These are phyloP conservation scores for Camptogramma bilineatum DNA, from an alignment of 2,888 invertebrate genomes.

Conservation along the genomic window DNA sequence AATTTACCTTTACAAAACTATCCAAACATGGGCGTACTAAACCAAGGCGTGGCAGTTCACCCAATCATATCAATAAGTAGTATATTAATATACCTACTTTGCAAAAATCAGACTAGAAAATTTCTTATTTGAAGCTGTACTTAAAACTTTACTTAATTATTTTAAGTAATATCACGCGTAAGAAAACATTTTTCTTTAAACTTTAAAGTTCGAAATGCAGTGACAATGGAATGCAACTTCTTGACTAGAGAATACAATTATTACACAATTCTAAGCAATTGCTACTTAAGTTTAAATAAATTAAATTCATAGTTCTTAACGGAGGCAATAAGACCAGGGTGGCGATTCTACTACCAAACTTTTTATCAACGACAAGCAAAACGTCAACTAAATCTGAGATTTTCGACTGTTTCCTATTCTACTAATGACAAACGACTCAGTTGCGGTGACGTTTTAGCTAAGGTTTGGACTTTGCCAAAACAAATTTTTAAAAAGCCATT, in stretches of 20 bases:
- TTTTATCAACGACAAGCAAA: background rate
- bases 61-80: background rate
- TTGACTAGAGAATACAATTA: conserved; percentile 47
- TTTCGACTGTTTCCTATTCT: no score
- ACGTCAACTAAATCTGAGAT: no score
- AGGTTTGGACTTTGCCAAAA: no score
- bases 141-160: conserved; percentile 61
- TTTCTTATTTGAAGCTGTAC: conserved; percentile 54
- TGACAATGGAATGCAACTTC: conserved; percentile 38
- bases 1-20: background rate
- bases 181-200: conserved; percentile 48
- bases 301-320: background rate
- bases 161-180: conserved; percentile 78
- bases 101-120: conserved; percentile 64
- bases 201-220: conserved; percentile 15
- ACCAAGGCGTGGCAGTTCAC: background rate
- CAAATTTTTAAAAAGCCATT: no score
- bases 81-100: conserved; percentile 24
- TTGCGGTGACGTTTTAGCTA: no score
- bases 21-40: background rate
- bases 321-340: no score
- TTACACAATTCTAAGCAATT: conserved; percentile 15
- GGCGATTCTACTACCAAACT: no score
- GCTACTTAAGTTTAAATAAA: background rate
- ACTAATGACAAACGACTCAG: no score